Conservation (phyloP, 2,113 vertebrate genomes). For the Dolichallabes microphthalmus region DNA sequence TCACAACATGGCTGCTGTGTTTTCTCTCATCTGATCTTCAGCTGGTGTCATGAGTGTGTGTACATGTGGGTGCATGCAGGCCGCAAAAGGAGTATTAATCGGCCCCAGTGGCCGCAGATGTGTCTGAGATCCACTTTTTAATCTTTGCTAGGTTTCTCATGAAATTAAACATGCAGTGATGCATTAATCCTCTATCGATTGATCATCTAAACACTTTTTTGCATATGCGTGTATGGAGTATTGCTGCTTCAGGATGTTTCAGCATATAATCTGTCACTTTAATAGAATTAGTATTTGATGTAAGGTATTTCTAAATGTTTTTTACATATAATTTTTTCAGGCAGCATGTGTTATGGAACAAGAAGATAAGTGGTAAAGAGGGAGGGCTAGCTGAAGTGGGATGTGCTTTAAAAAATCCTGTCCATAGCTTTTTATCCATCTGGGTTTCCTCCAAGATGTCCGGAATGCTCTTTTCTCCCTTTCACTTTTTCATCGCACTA, state of each 20-base stretch:
- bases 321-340: neutral
- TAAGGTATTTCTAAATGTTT: neutral
- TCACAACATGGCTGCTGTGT: constrained; percentile 44
- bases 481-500: constrained; percentile 7
- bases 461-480: constrained; percentile 56
- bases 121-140: neutral
- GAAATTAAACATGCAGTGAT: constrained; percentile 16
- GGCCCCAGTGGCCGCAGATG: neutral
- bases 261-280: neutral
- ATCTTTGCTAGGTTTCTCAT: neutral
- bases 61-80: constrained; percentile 29
- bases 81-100: constrained; percentile 4
- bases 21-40: constrained; percentile 50
- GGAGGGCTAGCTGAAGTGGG: constrained; percentile 10
- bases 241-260: neutral
- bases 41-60: constrained; percentile 31
- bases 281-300: neutral
- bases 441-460: constrained; percentile 61
- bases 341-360: neutral
- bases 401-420: constrained; percentile 45
- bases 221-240: neutral
- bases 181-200: neutral
- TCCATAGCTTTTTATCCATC: constrained; percentile 45
- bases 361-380: neutral
- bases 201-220: neutral